Percentiles rank a stretch among this genome's conserved stretches.
Conservation (phyloP, 2,797 vertebrate genomes). For the Girardinus metallicus region DNA sequence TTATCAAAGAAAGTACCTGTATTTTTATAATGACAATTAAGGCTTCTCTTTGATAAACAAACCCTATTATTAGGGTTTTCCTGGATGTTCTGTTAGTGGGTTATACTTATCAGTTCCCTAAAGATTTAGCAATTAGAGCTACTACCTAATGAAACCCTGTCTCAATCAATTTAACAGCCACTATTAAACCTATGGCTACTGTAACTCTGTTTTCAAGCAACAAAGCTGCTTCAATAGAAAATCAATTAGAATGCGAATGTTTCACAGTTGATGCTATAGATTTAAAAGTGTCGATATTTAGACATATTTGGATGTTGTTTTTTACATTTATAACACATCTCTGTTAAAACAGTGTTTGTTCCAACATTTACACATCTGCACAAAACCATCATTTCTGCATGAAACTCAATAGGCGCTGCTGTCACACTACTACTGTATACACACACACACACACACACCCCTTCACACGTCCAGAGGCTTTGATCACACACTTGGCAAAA, state of each 20-base stretch:
- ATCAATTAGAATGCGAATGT: not conserved
- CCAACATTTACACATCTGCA: not conserved
- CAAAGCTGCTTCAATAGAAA: not conserved
- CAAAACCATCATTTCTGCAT: constrained; percentile 3
- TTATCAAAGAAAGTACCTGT: not conserved
- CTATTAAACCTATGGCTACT: not conserved
- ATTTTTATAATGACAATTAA: not conserved
- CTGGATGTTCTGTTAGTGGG: not conserved
- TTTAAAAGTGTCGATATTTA: constrained; percentile 6
- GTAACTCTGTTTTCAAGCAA: not conserved
- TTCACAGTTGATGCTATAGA: not conserved
- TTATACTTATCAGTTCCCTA: no score
- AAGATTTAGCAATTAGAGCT: no score
- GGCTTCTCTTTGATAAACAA: not conserved
- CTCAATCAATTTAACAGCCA: not conserved
- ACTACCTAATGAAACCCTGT: not conserved
- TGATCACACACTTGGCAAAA: constrained; percentile 67
- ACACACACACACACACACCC: constrained; percentile 18
- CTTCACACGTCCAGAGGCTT: constrained; percentile 41
- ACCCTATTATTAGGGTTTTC: not conserved
- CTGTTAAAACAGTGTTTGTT: not conserved
- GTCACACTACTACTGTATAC: constrained; percentile 3
- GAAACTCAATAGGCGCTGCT: constrained; percentile 16
- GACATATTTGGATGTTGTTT: constrained; percentile 4
- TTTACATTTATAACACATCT: constrained; percentile 1